Evolutionary conservation across 2,113 vertebrate species (phyloP).

Genomic region (Nymphicus hollandicus): DNA sequence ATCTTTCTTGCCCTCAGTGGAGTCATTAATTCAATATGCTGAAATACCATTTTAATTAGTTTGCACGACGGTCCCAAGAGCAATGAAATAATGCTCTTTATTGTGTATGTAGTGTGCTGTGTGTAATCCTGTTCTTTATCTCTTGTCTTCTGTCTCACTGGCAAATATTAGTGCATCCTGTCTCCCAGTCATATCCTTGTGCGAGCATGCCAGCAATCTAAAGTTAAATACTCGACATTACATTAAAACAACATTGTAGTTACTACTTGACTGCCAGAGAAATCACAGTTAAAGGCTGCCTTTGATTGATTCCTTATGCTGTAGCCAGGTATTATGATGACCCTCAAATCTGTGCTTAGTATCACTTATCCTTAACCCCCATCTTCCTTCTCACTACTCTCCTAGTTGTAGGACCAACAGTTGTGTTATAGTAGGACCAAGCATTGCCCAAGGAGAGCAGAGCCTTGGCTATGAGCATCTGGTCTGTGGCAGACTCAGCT

Average conservation of each 20-base stretch:
- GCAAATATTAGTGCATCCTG: constrained; percentile 31
- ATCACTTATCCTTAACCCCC: neutral
- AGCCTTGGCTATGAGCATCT: neutral
- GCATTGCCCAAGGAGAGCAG: neutral
- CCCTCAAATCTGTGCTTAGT: neutral
- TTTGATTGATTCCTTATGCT: neutral
- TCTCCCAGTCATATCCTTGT: neutral
- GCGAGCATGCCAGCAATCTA: neutral
- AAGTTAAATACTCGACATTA: neutral
- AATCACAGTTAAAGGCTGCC: neutral
- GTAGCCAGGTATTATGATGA: neutral
- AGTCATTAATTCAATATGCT: constrained; percentile 51
- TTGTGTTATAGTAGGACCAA: neutral
- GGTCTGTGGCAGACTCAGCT: accelerated
- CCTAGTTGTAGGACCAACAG: neutral
- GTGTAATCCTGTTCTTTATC: constrained; percentile 37
- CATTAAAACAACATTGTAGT: neutral
- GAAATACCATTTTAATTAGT: constrained; percentile 52
- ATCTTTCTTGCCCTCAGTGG: constrained; percentile 49
- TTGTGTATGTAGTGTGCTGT: neutral
- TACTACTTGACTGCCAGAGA: neutral
- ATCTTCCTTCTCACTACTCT: neutral
- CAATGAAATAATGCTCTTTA: constrained; percentile 29
- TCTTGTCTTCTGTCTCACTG: constrained; percentile 39
- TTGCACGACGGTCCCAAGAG: constrained; percentile 7